Percentiles rank a stretch among this genome's conserved stretches.
Conservation (phyloP, 2,113 vertebrate species). For the Donacobius atricapilla region DNA sequence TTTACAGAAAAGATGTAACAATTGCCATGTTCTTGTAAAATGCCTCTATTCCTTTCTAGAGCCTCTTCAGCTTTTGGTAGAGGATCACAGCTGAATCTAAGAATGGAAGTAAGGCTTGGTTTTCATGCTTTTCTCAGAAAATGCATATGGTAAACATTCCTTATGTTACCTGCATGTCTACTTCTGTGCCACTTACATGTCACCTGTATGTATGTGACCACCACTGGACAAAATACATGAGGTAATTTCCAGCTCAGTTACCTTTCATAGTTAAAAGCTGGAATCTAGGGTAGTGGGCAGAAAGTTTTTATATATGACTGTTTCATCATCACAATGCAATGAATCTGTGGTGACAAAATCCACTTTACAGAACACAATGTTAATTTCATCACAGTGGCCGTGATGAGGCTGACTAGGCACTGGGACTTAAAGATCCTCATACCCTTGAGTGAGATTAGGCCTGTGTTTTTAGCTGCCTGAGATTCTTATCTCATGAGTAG, state of each 20-base stretch:
- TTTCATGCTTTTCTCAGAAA: background rate
- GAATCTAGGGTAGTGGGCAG: background rate
- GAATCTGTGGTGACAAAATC: background rate
- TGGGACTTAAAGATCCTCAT: background rate
- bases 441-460: background rate
- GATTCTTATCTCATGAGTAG: background rate
- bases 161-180: background rate
- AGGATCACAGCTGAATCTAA: background rate
- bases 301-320: background rate
- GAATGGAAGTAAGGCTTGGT: background rate
- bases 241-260: background rate
- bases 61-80: background rate
- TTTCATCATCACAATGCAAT: background rate
- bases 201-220: rapidly evolving
- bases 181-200: background rate
- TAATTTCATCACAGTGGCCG: background rate
- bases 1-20: background rate
- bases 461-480: background rate
- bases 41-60: background rate
- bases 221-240: background rate
- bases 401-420: background rate
- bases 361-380: background rate
- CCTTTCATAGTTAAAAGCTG: background rate
- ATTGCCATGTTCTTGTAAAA: background rate
- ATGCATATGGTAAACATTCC: background rate